Conservation (phyloP, 2,888 invertebrate species). For the Drosophila flavopinicola region DNA sequence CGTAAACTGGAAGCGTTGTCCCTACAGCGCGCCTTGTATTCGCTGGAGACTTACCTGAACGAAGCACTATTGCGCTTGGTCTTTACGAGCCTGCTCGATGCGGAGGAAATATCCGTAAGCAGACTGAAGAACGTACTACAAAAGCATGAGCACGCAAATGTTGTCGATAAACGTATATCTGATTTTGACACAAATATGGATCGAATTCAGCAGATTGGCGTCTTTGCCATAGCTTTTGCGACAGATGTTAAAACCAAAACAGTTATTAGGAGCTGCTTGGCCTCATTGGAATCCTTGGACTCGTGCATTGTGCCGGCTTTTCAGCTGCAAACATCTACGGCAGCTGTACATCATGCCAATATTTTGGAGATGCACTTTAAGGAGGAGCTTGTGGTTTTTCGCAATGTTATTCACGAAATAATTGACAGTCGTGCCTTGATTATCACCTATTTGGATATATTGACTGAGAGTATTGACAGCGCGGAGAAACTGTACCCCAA, state of each 20-base stretch:
- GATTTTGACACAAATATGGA: conserved; percentile 83
- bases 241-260: conserved; percentile 80
- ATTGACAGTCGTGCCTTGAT: conserved; percentile 82
- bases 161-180: conserved; percentile 69
- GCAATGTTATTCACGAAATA: conserved; percentile 79
- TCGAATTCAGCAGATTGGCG: conserved; percentile 82
- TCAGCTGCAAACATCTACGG: conserved; percentile 51
- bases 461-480: conserved; percentile 59
- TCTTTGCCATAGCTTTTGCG: conserved; percentile 82
- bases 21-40: conserved; percentile 78
- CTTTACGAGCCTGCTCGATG: conserved; percentile 73
- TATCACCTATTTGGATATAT: conserved; percentile 74
- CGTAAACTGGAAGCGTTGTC: conserved; percentile 80
- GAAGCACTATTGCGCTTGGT: conserved; percentile 80
- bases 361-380: conserved; percentile 82
- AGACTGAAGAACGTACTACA: conserved; percentile 64
- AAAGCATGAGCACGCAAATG: conserved; percentile 30
- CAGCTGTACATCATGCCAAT: conserved; percentile 57
- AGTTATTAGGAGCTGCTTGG: conserved; percentile 80
- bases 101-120: conserved; percentile 69
- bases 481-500: conserved; percentile 61
- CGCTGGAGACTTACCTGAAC: conserved; percentile 81
- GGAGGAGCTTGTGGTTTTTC: conserved; percentile 78
- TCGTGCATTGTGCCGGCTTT: conserved; percentile 81
- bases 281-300: conserved; percentile 82